Conservation (phyloP, 2,888 invertebrate genomes). For the Lycocerus yunnanus region DNA sequence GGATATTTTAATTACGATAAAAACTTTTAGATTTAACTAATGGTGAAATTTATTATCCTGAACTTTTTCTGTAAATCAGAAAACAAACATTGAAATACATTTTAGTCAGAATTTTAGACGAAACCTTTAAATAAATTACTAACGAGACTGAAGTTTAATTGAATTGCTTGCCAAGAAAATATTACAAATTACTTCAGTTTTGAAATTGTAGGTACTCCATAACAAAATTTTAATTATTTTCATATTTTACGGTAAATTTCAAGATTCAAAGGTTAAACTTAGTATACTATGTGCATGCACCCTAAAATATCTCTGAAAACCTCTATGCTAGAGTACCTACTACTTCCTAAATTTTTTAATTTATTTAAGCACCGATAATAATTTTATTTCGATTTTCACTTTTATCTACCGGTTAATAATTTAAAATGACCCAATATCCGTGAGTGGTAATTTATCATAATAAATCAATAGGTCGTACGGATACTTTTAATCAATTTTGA, state of each 20-base stretch:
- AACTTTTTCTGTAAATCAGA: not conserved
- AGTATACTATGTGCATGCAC: too few relatives aligned
- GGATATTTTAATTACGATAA: not conserved
- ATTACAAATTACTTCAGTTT: not conserved
- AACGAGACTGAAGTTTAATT: not conserved
- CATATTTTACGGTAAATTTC: not conserved
- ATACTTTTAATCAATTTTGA: not conserved
- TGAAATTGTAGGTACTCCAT: not conserved
- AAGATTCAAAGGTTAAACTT: not conserved
- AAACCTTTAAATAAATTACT: not conserved
- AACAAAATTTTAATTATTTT: not conserved
- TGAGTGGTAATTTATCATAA: constrained; percentile 3
- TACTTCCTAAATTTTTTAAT: not conserved
- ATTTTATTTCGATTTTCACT: not conserved
- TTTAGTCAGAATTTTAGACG: not conserved
- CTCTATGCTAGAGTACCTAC: not conserved
- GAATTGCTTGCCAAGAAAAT: not conserved
- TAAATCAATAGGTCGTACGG: not conserved
- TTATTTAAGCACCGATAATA: not conserved
- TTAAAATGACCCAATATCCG: not conserved
- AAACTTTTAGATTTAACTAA: not conserved
- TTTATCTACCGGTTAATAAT: not conserved
- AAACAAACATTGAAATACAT: not conserved
- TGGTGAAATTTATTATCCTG: not conserved
- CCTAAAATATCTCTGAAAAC: not conserved